These are phyloP conservation scores for Scomber scombrus DNA, from an alignment of 2,113 vertebrate genomes.

Conservation along the genomic window DNA sequence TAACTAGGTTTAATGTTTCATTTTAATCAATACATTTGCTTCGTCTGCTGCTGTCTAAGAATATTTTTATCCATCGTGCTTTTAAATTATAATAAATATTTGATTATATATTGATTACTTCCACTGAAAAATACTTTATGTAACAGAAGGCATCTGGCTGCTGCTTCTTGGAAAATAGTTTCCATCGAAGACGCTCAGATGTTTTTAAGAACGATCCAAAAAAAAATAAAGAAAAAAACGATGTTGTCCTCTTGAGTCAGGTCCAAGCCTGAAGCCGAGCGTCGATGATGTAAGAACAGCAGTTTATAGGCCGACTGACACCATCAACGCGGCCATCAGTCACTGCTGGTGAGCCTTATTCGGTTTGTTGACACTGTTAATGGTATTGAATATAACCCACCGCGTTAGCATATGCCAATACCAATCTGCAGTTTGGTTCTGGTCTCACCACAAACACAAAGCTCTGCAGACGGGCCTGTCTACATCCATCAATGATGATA, in stretches of 20 bases:
- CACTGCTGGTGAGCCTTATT: neutral
- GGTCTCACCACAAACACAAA: neutral
- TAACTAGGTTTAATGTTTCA: neutral
- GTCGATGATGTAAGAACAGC: neutral
- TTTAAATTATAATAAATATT: neutral
- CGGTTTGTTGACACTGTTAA: neutral
- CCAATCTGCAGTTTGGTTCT: neutral
- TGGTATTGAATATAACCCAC: neutral
- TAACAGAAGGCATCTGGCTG: neutral
- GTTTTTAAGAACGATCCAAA: neutral
- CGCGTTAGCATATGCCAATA: slow-evolving; percentile 27
- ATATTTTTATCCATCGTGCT: neutral
- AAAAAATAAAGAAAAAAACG: neutral
- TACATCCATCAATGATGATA: neutral
- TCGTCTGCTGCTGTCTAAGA: no score
- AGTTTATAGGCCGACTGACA: slow-evolving; percentile 3
- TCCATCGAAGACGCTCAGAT: neutral
- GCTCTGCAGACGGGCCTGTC: neutral
- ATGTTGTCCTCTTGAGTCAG: slow-evolving; percentile 5
- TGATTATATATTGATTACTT: neutral
- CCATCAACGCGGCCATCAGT: neutral
- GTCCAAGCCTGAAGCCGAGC: slow-evolving; percentile 44
- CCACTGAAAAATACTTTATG: neutral
- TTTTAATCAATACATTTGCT: neutral
- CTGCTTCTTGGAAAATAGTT: neutral